Percentiles rank a stretch among this genome's conserved stretches.
These are phyloP conservation scores for Sarcophaga variegata DNA, from an alignment of 2,888 invertebrate species.

Conservation along the genomic window DNA sequence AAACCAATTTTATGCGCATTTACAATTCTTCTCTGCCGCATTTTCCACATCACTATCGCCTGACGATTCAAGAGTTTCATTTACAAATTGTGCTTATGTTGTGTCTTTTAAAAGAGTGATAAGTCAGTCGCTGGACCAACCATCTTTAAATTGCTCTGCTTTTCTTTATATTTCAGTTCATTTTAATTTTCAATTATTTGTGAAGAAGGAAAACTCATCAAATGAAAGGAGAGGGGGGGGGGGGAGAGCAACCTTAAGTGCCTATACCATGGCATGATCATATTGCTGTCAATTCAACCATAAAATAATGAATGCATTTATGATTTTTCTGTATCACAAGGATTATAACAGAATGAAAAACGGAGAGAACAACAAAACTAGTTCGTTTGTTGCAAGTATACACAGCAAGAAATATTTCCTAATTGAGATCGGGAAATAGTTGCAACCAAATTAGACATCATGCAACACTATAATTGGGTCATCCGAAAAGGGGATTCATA, in stretches of 20 bases:
- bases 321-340: slow-evolving; percentile 36
- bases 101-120: slow-evolving; percentile 56
- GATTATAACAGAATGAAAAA: not conserved
- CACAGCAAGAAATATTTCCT: slow-evolving; percentile 31
- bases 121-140: slow-evolving; percentile 4
- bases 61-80: slow-evolving; percentile 21
- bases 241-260: slow-evolving; percentile 33
- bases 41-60: slow-evolving; percentile 25
- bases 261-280: not conserved
- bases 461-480: no score
- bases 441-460: no score
- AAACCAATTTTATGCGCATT: not conserved
- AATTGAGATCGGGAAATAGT: no score
- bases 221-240: not conserved
- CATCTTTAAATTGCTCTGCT: slow-evolving; percentile 43
- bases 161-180: slow-evolving; percentile 11
- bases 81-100: slow-evolving; percentile 67
- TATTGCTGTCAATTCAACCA: slow-evolving; percentile 48
- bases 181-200: not conserved
- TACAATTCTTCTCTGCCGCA: not conserved
- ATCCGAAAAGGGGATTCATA: no score
- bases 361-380: not conserved
- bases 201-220: not conserved
- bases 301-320: slow-evolving; percentile 65
- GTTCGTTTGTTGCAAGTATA: slow-evolving; percentile 1